Base-by-base conservation (phyloP, 2,797 vertebrate genomes). In the Pogoniulus pusillus region DNA sequence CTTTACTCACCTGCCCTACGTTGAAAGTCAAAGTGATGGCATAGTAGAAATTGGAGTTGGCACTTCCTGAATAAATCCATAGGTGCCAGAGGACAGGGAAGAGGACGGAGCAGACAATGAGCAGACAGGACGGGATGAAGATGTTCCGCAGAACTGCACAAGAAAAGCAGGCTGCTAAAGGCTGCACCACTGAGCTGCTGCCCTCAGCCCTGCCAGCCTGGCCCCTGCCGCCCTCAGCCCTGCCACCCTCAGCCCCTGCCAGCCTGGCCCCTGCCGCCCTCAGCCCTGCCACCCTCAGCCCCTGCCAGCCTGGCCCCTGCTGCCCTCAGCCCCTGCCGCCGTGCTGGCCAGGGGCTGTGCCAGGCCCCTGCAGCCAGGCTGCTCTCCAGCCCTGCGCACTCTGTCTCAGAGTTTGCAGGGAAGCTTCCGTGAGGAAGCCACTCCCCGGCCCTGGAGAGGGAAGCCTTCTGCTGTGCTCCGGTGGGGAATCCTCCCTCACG, bases 1-100 rank as follows among this genome's bases (percentile, higher is more conserved):
- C 66, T 79, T 75, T 85, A 94, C 97, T 93, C 76, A 99, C 99
- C 99, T 99, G 99, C 12, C 98, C 99, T 70, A 99, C 96, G 18
- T 99, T 99, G 97, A 99, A 99, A 64, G 99, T 98, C 95, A 99
- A 94, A 0, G 99, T 99, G 96, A 99, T 99, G 97, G 99, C 99
- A 43, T 99, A 99, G 97, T 98, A 99, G 98, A 99, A 99, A 96
- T 99, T 99, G 85, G 99, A 99, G 97, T 99, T 99, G 96, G 99
- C 99, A 92, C 99, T 99, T 96, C 99, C 99, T 12, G 99, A 98
- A 17, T 99, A 99, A 97, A 99, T 99, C 99, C 99, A 99, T 10
- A 99, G 98, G 95, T 99, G 99, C 99, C 99, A 99, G 64, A 99
- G 98, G 16, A 99, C 99, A 0, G 99, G 99, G 83, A 99, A 99